Evolutionary conservation across 1,140 invertebrate species (phyloP).

Genomic region (Cyclargus thomasi): DNA sequence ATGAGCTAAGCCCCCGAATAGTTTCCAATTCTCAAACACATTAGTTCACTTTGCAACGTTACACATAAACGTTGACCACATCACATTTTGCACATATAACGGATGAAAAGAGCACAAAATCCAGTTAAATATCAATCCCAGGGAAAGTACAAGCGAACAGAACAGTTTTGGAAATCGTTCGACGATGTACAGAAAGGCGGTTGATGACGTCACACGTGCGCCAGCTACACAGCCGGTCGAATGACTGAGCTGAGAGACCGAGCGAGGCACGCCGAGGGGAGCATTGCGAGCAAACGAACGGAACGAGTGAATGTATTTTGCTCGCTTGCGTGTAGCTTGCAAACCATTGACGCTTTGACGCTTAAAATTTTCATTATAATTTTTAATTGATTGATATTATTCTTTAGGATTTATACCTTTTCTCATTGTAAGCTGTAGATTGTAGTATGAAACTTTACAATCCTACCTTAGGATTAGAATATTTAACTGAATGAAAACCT

Average conservation of each 20-base stretch:
- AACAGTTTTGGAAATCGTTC: slow-evolving; percentile 46
- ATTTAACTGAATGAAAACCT: too few relatives aligned
- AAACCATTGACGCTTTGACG: slow-evolving; percentile 18
- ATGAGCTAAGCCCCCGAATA: slow-evolving; percentile 41
- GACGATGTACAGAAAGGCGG: slow-evolving; percentile 42
- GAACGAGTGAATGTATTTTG: slow-evolving; percentile 48
- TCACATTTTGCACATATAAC: slow-evolving; percentile 66
- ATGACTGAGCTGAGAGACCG: slow-evolving; percentile 42
- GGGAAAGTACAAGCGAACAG: slow-evolving; percentile 43
- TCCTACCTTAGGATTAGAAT: too few relatives aligned
- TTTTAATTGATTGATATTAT: neutral
- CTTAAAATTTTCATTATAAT: neutral
- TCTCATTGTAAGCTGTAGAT: too few relatives aligned
- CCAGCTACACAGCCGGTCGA: slow-evolving; percentile 41
- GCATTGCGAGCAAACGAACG: slow-evolving; percentile 37
- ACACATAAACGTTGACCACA: slow-evolving; percentile 61
- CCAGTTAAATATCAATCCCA: slow-evolving; percentile 43
- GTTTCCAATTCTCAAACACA: slow-evolving; percentile 62
- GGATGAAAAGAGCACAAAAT: slow-evolving; percentile 50
- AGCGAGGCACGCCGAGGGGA: slow-evolving; percentile 30
- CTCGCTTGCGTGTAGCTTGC: slow-evolving; percentile 41
- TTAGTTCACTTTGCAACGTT: slow-evolving; percentile 64
- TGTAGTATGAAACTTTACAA: too few relatives aligned
- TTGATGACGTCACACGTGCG: slow-evolving; percentile 31
- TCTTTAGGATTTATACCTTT: neutral